Evolutionary conservation across 1,140 invertebrate species (phyloP).

Genomic region (Drosophila sucinea): DNA sequence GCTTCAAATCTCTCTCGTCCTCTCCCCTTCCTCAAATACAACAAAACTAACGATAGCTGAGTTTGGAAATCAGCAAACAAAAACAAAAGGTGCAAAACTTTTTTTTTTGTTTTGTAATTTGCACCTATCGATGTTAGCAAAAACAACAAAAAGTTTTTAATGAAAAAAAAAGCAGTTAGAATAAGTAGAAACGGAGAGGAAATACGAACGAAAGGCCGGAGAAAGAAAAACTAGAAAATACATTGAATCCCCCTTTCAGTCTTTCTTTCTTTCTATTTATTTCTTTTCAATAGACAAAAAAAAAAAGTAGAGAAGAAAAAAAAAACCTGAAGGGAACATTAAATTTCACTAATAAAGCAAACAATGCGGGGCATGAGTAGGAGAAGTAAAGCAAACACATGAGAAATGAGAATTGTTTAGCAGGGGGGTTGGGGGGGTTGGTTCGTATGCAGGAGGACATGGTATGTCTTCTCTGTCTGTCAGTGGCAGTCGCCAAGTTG

Average conservation of each 20-base stretch:
- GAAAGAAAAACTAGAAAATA: conserved; percentile 13
- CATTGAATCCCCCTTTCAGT: neutral
- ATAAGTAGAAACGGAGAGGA: neutral
- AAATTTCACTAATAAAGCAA: conserved; percentile 79
- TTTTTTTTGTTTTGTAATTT: conserved; percentile 70
- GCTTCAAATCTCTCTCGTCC: neutral
- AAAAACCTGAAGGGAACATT: conserved; percentile 63
- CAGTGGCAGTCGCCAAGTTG: conserved; percentile 63
- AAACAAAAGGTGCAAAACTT: conserved; percentile 8
- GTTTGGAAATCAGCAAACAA: conserved; percentile 2
- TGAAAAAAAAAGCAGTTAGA: conserved; percentile 28
- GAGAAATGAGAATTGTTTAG: conserved; percentile 59
- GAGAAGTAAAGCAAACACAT: conserved; percentile 66
- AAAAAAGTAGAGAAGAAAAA: neutral
- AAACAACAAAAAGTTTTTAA: conserved; percentile 51
- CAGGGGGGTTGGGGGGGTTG: neutral
- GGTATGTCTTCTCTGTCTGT: conserved; percentile 42
- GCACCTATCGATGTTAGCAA: conserved; percentile 70
- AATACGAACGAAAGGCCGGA: conserved; percentile 21
- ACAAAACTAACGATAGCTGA: conserved; percentile 6
- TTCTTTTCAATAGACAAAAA: conserved; percentile 30
- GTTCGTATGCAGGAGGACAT: conserved; percentile 1
- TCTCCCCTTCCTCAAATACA: neutral
- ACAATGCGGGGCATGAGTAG: conserved; percentile 56
- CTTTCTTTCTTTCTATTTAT: conserved; percentile 3